Percentiles rank a stretch among this genome's conserved stretches.
Conservation (phyloP, 2,113 vertebrate genomes). For the Uropsilus gracilis region DNA sequence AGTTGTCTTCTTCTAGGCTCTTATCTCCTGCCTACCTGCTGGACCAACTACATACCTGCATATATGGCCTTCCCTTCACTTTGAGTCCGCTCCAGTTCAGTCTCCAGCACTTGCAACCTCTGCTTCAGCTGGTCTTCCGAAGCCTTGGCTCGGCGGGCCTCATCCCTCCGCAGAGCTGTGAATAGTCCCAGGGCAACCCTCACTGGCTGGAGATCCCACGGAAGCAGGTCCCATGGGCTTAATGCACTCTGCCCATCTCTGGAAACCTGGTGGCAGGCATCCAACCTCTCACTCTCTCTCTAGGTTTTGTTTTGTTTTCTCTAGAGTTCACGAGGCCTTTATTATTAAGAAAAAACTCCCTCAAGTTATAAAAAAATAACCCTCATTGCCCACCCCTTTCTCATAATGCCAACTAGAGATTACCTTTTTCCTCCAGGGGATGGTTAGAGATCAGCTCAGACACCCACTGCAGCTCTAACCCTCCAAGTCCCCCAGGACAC, state of each 20-base stretch:
- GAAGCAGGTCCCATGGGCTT: not conserved
- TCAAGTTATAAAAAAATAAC: not conserved
- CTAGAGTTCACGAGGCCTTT: not conserved
- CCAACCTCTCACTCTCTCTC: not conserved
- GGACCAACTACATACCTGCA: constrained; percentile 76
- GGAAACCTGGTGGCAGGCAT: not conserved
- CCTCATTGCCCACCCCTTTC: not conserved
- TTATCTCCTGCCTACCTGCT: not conserved
- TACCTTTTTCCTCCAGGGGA: not conserved
- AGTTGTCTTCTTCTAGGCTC: not conserved
- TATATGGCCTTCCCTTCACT: constrained; percentile 84
- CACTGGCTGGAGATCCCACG: not conserved
- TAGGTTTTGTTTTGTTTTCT: not conserved
- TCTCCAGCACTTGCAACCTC: constrained; percentile 81
- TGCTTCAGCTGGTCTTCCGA: constrained; percentile 78
- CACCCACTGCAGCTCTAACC: not conserved
- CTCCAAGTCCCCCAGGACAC: not conserved
- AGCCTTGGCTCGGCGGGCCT: constrained; percentile 74
- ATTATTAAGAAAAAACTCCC: not conserved
- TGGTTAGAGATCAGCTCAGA: not conserved
- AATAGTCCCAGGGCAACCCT: not conserved
- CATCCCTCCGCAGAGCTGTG: constrained; percentile 81
- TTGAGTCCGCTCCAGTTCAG: constrained; percentile 77
- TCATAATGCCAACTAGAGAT: not conserved
- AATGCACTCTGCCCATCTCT: not conserved